phyloP scores from a whole-genome alignment of 2,113 vertebrate genomes.

The Pseudolaguvia tuberculata region DNA sequence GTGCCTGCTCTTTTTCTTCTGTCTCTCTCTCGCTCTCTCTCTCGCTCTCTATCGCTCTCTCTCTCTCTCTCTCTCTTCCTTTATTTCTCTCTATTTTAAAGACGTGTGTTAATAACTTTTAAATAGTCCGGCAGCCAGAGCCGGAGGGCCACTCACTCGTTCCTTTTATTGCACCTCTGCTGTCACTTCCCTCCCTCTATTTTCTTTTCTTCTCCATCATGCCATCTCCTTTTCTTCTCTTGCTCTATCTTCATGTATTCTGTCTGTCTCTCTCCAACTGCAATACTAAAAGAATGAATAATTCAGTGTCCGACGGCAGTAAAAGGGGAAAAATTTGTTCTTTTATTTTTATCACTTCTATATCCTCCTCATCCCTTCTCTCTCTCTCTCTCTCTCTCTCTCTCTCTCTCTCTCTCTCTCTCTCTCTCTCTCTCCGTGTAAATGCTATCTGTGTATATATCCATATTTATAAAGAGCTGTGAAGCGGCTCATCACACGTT shows the following conservation, averaged over 20 bases:
- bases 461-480: conserved; percentile 44
- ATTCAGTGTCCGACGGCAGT: conserved; percentile 35
- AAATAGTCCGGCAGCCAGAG: conserved; percentile 50
- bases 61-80: not conserved
- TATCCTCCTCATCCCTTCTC: not conserved
- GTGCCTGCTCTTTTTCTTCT: not conserved
- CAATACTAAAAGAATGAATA: conserved; percentile 41
- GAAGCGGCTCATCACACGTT: conserved; percentile 30
- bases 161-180: conserved; percentile 42
- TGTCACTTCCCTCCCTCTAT: conserved; percentile 12
- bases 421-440: conserved; percentile 1
- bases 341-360: conserved; percentile 25
- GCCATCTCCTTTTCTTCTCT: conserved; percentile 23
- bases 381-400: conserved; percentile 13
- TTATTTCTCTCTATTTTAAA: conserved; percentile 46
- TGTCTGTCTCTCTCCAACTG: conserved; percentile 38
- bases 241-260: conserved; percentile 37
- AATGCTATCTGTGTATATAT: conserved; percentile 36
- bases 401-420: not conserved
- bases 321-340: conserved; percentile 12
- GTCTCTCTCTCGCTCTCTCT: not conserved
- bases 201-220: conserved; percentile 11
- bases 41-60: conserved; percentile 3
- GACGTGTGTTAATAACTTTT: conserved; percentile 55
- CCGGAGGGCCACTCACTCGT: conserved; percentile 46